These are phyloP conservation scores for Enteromius paludinosus DNA, from an alignment of 2,797 vertebrate species.

Conservation along the genomic window DNA sequence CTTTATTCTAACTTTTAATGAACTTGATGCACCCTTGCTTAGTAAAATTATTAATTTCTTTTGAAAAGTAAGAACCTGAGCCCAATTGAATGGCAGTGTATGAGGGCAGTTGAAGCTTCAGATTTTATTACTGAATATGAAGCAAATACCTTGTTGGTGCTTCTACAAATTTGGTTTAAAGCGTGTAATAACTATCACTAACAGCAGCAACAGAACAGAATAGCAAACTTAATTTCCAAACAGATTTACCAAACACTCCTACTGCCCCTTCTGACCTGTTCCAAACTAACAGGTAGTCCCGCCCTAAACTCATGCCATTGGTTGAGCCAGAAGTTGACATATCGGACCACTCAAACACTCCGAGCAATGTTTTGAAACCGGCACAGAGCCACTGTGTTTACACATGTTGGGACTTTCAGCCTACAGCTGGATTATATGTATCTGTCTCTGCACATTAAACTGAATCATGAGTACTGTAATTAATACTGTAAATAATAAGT, in stretches of 20 bases:
- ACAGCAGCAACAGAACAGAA: constrained; percentile 1
- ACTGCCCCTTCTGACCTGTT: constrained; percentile 8
- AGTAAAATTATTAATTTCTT: not conserved
- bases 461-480: not conserved
- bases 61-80: not conserved
- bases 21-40: not conserved
- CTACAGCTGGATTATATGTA: not conserved
- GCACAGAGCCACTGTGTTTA: constrained; percentile 4
- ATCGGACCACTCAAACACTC: constrained; percentile 20
- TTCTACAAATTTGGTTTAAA: not conserved
- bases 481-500: too few species aligned
- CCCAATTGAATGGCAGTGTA: not conserved
- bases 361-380: constrained; percentile 17
- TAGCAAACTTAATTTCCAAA: not conserved
- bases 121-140: not conserved
- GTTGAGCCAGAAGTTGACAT: constrained; percentile 3
- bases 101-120: not conserved
- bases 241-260: not conserved
- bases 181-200: not conserved
- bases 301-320: constrained; percentile 3
- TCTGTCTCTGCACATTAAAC: constrained; percentile 17
- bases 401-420: not conserved
- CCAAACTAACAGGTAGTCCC: not conserved
- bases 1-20: not conserved
- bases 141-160: not conserved